Percentiles rank a stretch among this genome's conserved stretches.
Conservation (phyloP, 2,113 vertebrate genomes). For the Laterallus jamaicensis region DNA sequence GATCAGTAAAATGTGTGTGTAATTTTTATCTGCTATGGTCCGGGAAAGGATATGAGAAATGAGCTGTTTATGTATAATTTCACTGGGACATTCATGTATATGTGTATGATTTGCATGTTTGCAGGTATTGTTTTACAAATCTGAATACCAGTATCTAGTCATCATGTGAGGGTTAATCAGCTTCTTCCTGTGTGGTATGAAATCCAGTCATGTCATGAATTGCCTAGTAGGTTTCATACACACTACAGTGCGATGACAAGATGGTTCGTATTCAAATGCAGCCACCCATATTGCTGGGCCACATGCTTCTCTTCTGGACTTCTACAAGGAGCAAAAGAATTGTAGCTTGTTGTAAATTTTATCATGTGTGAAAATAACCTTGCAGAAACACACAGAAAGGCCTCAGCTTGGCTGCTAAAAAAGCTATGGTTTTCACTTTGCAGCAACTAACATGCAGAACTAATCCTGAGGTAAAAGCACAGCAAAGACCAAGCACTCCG, state of each 20-base stretch:
- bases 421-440: background rate
- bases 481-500: background rate
- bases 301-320: background rate
- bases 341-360: background rate
- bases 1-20: background rate
- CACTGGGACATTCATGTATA: background rate
- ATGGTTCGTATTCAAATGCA: background rate
- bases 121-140: background rate
- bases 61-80: background rate
- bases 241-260: background rate
- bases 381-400: background rate
- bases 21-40: background rate
- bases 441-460: background rate
- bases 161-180: background rate
- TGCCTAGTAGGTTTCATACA: background rate
- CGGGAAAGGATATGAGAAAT: background rate
- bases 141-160: background rate
- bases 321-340: background rate
- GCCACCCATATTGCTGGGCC: background rate
- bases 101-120: background rate
- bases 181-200: background rate
- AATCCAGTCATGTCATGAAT: background rate
- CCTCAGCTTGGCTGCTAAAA: background rate
- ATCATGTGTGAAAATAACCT: background rate
- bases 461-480: background rate